A percentile compares a stretch with the other conserved stretches of the same genome.
Conservation (phyloP, 30 jellyfish, hydroid and myxozoan species). For the Hydra vulgaris region DNA sequence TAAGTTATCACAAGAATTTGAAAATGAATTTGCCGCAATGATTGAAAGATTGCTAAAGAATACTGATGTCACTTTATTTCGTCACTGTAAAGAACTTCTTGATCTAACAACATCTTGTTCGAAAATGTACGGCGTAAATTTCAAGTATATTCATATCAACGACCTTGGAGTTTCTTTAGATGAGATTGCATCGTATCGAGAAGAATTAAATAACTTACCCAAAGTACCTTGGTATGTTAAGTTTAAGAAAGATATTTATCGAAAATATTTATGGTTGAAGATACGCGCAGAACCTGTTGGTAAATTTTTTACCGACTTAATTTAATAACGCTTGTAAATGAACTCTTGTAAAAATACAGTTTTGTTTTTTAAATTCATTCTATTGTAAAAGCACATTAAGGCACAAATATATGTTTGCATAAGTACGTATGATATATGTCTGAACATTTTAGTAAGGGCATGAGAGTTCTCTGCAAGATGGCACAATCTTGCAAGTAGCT, state of each 20-base stretch:
- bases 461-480: too few species aligned
- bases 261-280: background rate
- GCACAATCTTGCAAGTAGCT: too few species aligned
- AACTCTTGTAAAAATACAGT: too few species aligned
- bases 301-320: background rate
- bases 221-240: conserved; percentile 9
- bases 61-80: background rate
- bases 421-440: too few species aligned
- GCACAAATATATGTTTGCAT: too few species aligned
- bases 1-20: background rate
- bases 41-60: conserved; percentile 3
- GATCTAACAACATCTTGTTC: background rate
- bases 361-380: too few species aligned
- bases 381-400: too few species aligned
- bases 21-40: background rate
- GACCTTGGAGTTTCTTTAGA: conserved; percentile 20
- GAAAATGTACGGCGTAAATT: conserved; percentile 13
- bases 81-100: conserved; percentile 12
- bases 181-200: conserved; percentile 3
- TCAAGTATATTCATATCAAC: background rate
- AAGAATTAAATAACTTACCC: conserved; percentile 2
- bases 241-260: background rate
- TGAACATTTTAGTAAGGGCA: too few species aligned
- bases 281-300: background rate
- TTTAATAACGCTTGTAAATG: background rate